Evolutionary conservation across 2,888 invertebrate genomes (phyloP), one percentile per base, ranked within the genome.

Genomic region (Tenthredo amoena): DNA sequence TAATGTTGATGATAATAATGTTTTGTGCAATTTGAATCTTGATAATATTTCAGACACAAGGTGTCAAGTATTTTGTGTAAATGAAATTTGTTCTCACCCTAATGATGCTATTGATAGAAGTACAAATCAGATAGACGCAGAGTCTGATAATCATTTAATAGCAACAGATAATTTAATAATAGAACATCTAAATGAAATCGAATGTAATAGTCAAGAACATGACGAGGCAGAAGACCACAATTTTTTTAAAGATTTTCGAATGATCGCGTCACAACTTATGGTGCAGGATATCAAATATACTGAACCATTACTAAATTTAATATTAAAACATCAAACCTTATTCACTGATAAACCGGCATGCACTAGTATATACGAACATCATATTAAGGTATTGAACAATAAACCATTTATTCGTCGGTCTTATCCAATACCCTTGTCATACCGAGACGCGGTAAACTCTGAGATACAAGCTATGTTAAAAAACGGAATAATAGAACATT

Each of bases 341-440:
- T 90, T 90, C 82, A 87, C 87, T 9, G 85, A 87, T 15, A 86
- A 86, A 34, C 88, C 90, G 0, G 89, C 90, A 3, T 85, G 86
- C 18, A 88, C 87, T 6, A 47, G 82, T 40, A 82, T 86, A 26
- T 91, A 91, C 84, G 82, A 87, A 40, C 91, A 91, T 86, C 58
- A 86, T 21, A 90, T 91, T 21, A 87, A 87, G 37, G 74, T 90
- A 76, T 83, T 40, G 6, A 87, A 88, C 26, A 62, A 82, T 0
- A 88, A 87, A 37, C 88, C 88, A 18, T 89, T 89, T 86, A 72
- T 88, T 4, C 81, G 85, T 47, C 85, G 87, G 21, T 88, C 90
- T 9, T 92, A 92, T 86, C 90, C 91, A 0, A 86, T 91, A 1
- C 91, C 91, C 4, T 88, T 90, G 71, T 87, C 89, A 4, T 85